Evolutionary conservation across 2,888 invertebrate species (phyloP).

Genomic region (Melitaea athalia): DNA sequence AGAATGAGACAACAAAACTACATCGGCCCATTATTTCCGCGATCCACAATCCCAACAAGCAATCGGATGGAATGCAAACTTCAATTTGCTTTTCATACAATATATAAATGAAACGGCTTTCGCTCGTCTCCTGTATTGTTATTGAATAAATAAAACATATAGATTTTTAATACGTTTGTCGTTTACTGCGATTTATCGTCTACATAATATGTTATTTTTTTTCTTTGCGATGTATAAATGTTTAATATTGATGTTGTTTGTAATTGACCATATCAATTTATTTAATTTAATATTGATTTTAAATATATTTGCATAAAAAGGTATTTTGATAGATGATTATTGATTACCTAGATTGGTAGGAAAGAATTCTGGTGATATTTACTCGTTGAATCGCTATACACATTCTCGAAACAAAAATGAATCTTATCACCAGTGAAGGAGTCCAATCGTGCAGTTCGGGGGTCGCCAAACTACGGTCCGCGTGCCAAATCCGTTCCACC

Average conservation of each 20-base stretch:
- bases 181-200: not conserved
- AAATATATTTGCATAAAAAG: no score
- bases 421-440: no score
- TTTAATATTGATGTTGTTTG: no score
- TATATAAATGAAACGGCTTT: slow-evolving; percentile 39
- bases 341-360: no score
- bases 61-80: slow-evolving; percentile 46
- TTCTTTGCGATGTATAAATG: not conserved
- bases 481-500: no score
- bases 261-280: no score
- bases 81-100: slow-evolving; percentile 45
- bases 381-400: no score
- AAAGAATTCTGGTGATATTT: no score
- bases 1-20: slow-evolving; percentile 33
- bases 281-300: not conserved
- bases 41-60: slow-evolving; percentile 30
- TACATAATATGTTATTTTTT: not conserved
- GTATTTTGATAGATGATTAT: no score
- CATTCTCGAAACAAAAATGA: no score
- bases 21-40: slow-evolving; percentile 39
- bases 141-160: slow-evolving; percentile 6
- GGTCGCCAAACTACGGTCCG: no score
- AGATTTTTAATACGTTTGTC: not conserved
- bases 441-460: no score
- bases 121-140: slow-evolving; percentile 26